phyloP scores from a whole-genome alignment of 2,888 invertebrate genomes.

The Caenorhabditis uteleia region DNA sequence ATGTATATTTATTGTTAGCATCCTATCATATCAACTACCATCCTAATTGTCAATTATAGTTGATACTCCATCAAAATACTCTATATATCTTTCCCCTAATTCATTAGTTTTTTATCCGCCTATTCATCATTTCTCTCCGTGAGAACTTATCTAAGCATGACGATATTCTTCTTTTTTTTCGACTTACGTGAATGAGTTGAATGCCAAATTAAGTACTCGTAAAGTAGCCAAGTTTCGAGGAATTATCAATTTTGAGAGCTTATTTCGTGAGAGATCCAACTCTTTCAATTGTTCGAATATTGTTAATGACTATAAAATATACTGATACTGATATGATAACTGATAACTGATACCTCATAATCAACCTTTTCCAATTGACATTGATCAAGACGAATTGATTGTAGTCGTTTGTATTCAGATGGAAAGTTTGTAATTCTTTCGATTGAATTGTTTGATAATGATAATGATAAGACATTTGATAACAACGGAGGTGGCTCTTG shows the following conservation, averaged over 20 bases:
- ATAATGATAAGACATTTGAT: constrained; percentile 34
- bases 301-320: constrained; percentile 14
- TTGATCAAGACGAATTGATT: constrained; percentile 38
- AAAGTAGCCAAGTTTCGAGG: constrained; percentile 29
- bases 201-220: constrained; percentile 32
- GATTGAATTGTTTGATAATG: constrained; percentile 41
- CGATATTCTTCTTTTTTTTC: constrained; percentile 1
- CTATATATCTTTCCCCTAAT: no score
- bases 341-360: no score
- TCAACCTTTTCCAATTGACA: constrained; percentile 38
- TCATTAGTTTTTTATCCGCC: no score
- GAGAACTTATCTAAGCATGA: constrained; percentile 27
- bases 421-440: constrained; percentile 28
- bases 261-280: constrained; percentile 29
- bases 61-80: no score
- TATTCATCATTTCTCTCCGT: constrained; percentile 25
- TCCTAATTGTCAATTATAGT: no score
- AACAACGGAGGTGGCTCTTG: constrained; percentile 29
- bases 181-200: constrained; percentile 33
- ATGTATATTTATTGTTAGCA: neutral
- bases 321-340: neutral
- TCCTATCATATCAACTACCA: no score
- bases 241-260: constrained; percentile 25
- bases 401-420: constrained; percentile 29
- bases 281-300: constrained; percentile 37